Conservation (phyloP, 2,113 vertebrate species). For the Paratilapia polleni region DNA sequence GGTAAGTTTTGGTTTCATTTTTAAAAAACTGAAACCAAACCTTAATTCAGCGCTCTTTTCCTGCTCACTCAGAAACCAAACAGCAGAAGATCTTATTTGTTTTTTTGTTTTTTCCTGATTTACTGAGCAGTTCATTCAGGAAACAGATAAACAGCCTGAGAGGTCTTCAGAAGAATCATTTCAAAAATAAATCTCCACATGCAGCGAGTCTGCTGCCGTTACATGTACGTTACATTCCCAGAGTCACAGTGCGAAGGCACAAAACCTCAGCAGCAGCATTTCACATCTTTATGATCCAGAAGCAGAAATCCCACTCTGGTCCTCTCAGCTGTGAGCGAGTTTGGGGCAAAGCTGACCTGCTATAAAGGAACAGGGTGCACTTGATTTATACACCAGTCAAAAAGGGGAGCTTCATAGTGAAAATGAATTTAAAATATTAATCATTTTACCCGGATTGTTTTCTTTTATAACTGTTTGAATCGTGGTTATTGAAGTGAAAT, state of each 20-base stretch:
- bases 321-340: not conserved
- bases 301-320: not conserved
- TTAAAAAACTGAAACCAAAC: not conserved
- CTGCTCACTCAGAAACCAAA: no score
- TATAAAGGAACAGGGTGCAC: not conserved
- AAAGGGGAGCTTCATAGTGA: not conserved
- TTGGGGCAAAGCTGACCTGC: no score
- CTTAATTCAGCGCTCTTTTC: not conserved
- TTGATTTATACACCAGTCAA: not conserved
- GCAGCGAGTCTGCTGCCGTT: not conserved
- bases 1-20: not conserved
- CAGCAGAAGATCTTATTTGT: not conserved
- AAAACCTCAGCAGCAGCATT: not conserved
- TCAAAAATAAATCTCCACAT: no score
- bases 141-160: not conserved
- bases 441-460: not conserved
- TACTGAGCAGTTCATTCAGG: not conserved
- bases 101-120: not conserved
- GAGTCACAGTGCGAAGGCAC: not conserved
- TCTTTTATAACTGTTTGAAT: not conserved
- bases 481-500: fast-evolving
- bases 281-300: not conserved
- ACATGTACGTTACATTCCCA: no score
- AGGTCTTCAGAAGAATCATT: not conserved
- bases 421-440: no score